A percentile compares a stretch with the other conserved stretches of the same genome.
phyloP scores from a whole-genome alignment of 2,797 vertebrate genomes.

The Sebastes steindachneri region DNA sequence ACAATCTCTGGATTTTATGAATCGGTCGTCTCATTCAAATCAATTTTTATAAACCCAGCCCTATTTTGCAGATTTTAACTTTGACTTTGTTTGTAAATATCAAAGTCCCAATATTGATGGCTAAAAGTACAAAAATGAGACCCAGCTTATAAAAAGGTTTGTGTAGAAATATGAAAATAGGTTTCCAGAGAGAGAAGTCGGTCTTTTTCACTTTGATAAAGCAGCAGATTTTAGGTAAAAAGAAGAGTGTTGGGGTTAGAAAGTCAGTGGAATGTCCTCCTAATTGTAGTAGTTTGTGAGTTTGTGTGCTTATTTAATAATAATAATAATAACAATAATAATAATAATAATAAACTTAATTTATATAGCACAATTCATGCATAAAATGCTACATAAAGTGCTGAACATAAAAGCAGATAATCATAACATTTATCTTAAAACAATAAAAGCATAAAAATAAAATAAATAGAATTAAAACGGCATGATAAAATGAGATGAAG shows the following conservation, averaged over 20 bases:
- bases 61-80: too few relatives aligned
- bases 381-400: too few relatives aligned
- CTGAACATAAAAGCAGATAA: too few relatives aligned
- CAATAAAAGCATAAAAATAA: background rate
- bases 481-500: background rate
- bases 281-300: background rate
- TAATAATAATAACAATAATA: too few relatives aligned
- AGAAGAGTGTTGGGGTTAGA: background rate
- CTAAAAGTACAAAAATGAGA: too few relatives aligned
- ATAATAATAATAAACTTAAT: too few relatives aligned
- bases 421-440: background rate
- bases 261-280: background rate
- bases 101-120: too few relatives aligned
- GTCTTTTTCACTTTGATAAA: background rate
- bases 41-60: too few relatives aligned
- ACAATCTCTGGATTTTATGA: too few relatives aligned
- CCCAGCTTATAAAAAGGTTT: background rate
- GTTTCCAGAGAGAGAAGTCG: background rate
- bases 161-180: background rate
- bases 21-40: too few relatives aligned
- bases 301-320: background rate
- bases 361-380: fast-evolving
- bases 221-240: background rate
- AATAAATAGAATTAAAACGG: background rate
- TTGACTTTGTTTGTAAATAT: fast-evolving